Evolutionary conservation across 2,797 vertebrate species (phyloP).

Genomic region (Xiphorhynchus erythropygius): DNA sequence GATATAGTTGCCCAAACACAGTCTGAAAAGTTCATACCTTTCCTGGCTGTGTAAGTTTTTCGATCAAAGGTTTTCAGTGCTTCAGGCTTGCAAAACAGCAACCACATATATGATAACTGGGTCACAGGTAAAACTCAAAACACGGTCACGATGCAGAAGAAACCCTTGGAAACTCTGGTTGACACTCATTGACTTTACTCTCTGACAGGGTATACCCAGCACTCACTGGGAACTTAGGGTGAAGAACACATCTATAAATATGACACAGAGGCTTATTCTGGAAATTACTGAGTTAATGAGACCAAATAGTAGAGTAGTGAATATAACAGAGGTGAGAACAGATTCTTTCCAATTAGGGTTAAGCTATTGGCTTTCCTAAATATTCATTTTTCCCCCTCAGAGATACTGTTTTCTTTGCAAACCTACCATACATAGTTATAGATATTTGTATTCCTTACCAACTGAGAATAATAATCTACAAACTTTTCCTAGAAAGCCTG

Average conservation of each 20-base stretch:
- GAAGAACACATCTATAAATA: neutral
- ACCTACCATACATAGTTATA: neutral
- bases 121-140: neutral
- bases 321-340: neutral
- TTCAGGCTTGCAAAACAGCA: neutral
- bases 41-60: neutral
- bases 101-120: neutral
- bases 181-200: rapidly evolving
- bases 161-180: neutral
- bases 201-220: neutral
- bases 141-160: rapidly evolving
- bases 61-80: neutral
- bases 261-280: neutral
- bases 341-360: neutral
- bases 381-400: neutral
- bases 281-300: neutral
- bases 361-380: neutral
- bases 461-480: neutral
- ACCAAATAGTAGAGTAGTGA: neutral
- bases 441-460: neutral
- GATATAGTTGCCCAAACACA: neutral
- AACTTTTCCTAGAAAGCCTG: neutral
- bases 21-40: neutral
- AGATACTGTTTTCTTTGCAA: neutral
- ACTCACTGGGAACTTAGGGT: neutral